Evolutionary conservation across 2,888 invertebrate species (phyloP), one percentile per base, ranked within the genome.

Genomic region (Chymomyza fuscimana): DNA sequence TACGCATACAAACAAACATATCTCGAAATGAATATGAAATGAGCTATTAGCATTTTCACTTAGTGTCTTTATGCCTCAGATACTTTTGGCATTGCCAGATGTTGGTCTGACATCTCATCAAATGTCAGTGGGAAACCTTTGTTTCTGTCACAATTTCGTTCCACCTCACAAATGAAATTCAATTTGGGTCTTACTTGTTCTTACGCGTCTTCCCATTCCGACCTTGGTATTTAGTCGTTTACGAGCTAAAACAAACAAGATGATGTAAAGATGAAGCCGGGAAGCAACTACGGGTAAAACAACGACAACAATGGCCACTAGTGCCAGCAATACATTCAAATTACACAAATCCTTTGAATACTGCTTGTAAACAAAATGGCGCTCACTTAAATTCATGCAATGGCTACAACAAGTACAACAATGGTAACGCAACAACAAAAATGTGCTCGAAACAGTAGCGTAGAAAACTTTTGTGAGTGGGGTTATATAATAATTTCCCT

Each of bases 321-420:
- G 56, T 69, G 32, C 60, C 54, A 51, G 46, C 12, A 63, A 56
- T 61, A 68, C 79, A 54, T 22, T 54, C 54, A 75, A 80, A 77
- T 80, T 82, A 77, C 65, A 69, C 69, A 85, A 82, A 72, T 77
- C 73, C 80, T 59, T 72, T 76, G 72, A 77, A 77, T 82, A 78
- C 74, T 74, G 29, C 72, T 66, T 75, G 69, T 46, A 60, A 70
- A 79, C 70, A 62, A 79, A 78, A 81, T 80, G 68, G 72, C 65
- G 68, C 59, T 70, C 52, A 70, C 76, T 78, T 81, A 70, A 73
- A 25, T 32, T 32, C 40, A 56, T 36, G 61, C 32, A 61, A 46
- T 46, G 25, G 60, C 63, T 51, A 70, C 67, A 65, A 5, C 63
- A 64, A 56, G 54, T 54, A 61, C 40, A 59, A 54, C 59, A 16